Base-by-base conservation (phyloP, 2,888 invertebrate genomes). In the Melinaea marsaeus region DNA sequence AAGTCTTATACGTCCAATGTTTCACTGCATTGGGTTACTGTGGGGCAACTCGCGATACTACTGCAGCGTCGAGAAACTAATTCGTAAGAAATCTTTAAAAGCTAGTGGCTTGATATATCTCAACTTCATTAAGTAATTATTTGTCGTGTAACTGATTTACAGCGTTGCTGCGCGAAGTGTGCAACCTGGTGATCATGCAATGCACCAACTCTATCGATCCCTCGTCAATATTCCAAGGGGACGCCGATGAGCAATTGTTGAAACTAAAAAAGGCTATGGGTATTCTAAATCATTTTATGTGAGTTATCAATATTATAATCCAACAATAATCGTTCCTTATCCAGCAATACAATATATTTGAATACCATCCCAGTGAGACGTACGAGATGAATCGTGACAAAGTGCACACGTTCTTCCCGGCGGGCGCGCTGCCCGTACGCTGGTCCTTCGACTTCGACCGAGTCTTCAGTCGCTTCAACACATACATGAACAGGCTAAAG, bases 1-100 rank as follows among this genome's bases (percentile, higher is more conserved):
- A 62, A 60, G 75, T 0, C 82, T 92, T 9, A 89, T 96, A 3
- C 91, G 94, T 60, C 94, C 95, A 1, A 88, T 98, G 82, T 87
- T 97, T 72, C 96, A 98, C 73, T 94, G 94, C 57, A 91, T 97
- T 4, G 96, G 96, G 34, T 85, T 98, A 7, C 88, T 97, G 22
- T 98, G 98, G 98, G 94, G 95, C 0, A 94, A 95, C 79, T 97
- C 97, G 0, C 92, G 93, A 74, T 95, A 95, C 77, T 96, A 94
- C 77, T 94, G 95, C 77, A 92, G 88, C 5, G 91, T 92, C 2
- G 92, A 92, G 55, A 91, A 90, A 73, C 78, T 91, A 42, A 90
- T 90, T 71, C 90, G 91, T 91, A 73, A 79, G 89, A 80, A 3
- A 34, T 47, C 11, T 22, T n/a, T 4, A 37, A 37, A 37, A 42